phyloP scores from a whole-genome alignment of 2,113 vertebrate genomes.

The Prionailurus bengalensis region DNA sequence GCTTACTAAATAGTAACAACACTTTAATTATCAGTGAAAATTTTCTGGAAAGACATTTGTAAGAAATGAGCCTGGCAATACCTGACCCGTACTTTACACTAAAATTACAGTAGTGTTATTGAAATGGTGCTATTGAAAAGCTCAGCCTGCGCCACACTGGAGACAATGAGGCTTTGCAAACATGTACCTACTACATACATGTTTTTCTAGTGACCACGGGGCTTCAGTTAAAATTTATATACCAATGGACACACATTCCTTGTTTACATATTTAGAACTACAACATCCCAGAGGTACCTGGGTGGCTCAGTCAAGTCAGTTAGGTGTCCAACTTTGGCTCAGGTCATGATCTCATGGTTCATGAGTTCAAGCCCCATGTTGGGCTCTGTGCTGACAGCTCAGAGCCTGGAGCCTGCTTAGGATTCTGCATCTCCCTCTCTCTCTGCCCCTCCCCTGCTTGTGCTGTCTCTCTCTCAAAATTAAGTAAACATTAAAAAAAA shows the following conservation, averaged over 20 bases:
- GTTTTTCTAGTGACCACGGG: background rate
- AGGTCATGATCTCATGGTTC: too few relatives aligned
- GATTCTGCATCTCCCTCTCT: too few relatives aligned
- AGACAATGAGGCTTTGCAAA: conserved; percentile 36
- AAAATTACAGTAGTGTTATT: background rate
- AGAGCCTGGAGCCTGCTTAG: too few relatives aligned
- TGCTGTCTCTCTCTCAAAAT: too few relatives aligned
- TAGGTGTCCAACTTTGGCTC: too few relatives aligned
- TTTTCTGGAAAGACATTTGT: background rate
- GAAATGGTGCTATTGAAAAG: background rate
- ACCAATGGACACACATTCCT: background rate
- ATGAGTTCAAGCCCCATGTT: too few relatives aligned
- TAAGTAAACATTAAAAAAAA: too few relatives aligned
- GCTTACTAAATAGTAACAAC: background rate
- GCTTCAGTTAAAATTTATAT: background rate
- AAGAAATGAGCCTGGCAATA: background rate
- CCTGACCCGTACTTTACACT: background rate
- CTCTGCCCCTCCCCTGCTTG: too few relatives aligned
- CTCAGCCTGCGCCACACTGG: background rate
- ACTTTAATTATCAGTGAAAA: background rate
- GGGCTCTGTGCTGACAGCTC: too few relatives aligned
- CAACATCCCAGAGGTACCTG: too few relatives aligned
- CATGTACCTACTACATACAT: background rate
- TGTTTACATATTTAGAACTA: background rate
- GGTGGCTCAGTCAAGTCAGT: too few relatives aligned